phyloP scores from a whole-genome alignment of 2,888 invertebrate genomes.

The Cyaniris semiargus region DNA sequence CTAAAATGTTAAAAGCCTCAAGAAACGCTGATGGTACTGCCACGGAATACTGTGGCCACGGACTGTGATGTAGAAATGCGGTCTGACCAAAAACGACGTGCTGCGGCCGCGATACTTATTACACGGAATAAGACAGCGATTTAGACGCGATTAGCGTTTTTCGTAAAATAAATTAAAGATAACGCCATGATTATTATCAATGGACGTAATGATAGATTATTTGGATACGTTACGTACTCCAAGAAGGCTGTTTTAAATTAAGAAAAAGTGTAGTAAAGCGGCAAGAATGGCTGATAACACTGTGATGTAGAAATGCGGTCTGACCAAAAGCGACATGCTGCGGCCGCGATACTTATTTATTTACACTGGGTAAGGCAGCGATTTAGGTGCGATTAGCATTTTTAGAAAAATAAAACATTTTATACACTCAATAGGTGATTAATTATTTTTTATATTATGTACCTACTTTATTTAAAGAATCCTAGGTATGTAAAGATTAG shows the following conservation, averaged over 20 bases:
- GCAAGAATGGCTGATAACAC: background rate
- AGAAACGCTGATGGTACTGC: background rate
- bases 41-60: no score
- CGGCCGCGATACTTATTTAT: background rate
- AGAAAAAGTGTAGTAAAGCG: background rate
- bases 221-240: no score
- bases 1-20: background rate
- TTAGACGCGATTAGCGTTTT: conserved; percentile 13
- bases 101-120: conserved; percentile 38
- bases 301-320: conserved; percentile 43
- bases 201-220: no score
- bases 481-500: no score
- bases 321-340: conserved; percentile 52
- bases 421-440: no score
- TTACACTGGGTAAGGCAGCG: background rate
- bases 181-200: no score
- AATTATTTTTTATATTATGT: no score
- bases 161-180: no score
- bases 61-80: conserved; percentile 42
- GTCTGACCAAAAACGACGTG: conserved; percentile 52
- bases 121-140: background rate
- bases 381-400: conserved; percentile 10
- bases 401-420: no score
- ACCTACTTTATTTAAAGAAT: no score
- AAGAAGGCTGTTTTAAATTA: background rate